Evolutionary conservation across 1,140 invertebrate species (phyloP), one percentile per base, ranked within the genome.

Genomic region (Branchinecta lindahli): DNA sequence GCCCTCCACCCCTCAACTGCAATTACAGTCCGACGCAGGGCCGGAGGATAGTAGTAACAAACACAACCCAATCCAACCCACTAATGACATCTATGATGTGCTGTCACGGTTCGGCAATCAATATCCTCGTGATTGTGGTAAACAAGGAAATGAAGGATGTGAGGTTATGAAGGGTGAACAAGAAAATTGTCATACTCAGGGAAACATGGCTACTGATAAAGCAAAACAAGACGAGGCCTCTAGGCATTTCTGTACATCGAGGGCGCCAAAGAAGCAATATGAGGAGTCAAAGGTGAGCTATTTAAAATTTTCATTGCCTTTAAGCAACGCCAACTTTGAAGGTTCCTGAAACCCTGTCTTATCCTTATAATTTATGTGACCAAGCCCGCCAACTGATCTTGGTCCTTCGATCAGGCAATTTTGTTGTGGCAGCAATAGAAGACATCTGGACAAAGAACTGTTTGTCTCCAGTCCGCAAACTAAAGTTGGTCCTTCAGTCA

Each of bases 81-180:
- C 52, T 61, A 61, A 61, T 61, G 52, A 61, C 52, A 61, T 61
- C 12, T 61, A 61, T 61, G 52, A 61, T 61, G 52, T 61, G 52
- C 52, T 61, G 52, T 61, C 52, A 61, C 52, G 52, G 52, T 61
- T 15, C 18, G 52, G 52, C 52, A 12, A 61, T 61, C 52, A 61
- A 61, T 61, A 61, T 61, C 12, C 52, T 6, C 52, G 18, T 61
- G 52, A 61, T 61, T 61, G 52, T 61, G 18, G 18, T 20, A 61
- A 61, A 61, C 52, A 61, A 61, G 52, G 52, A 15, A 61, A 61
- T 61, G 52, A 61, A 61, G 52, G 18, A 61, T 61, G 12, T 61
- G 52, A 61, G 52, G 52, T 61, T 20, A 61, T 15, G 52, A 61
- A 61, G 12, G 52, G 52, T 61, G 52, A 61, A 61, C 52, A 20